These are phyloP conservation scores for Xestia rhomboidea DNA, from an alignment of 2,888 invertebrate genomes.

Conservation along the genomic window DNA sequence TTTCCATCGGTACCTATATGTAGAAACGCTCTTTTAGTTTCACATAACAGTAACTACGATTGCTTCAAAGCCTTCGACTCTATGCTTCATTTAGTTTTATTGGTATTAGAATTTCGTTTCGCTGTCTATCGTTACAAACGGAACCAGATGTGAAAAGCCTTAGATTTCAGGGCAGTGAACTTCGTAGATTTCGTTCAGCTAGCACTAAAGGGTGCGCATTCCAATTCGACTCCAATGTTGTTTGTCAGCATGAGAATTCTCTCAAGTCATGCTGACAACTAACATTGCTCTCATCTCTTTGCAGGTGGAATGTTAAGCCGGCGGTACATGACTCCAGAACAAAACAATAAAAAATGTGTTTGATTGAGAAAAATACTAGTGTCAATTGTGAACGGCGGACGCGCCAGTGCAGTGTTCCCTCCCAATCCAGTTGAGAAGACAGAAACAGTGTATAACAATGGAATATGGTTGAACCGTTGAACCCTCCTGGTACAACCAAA, in stretches of 20 bases:
- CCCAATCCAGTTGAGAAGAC: constrained; percentile 86
- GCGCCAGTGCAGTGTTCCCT: constrained; percentile 81
- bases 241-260: constrained; percentile 71
- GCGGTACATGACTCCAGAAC: constrained; percentile 78
- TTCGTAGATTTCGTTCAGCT: constrained; percentile 35
- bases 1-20: neutral
- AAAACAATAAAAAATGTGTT: constrained; percentile 88
- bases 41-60: constrained; percentile 25
- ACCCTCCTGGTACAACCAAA: constrained; percentile 76
- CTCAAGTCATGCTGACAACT: constrained; percentile 73
- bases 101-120: constrained; percentile 48
- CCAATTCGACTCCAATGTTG: constrained; percentile 78
- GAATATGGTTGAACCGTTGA: constrained; percentile 90
- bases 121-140: constrained; percentile 38
- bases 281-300: constrained; percentile 74
- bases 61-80: constrained; percentile 32
- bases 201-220: constrained; percentile 76
- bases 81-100: constrained; percentile 57
- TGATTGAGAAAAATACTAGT: constrained; percentile 81
- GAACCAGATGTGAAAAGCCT: constrained; percentile 43
- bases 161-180: constrained; percentile 34
- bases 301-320: constrained; percentile 79
- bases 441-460: constrained; percentile 85
- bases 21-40: constrained; percentile 1
- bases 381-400: constrained; percentile 85